A percentile compares a stretch with the other conserved stretches of the same genome.
These are phyloP conservation scores for Sula dactylatra DNA, from an alignment of 2,113 vertebrate genomes.

Conservation along the genomic window DNA sequence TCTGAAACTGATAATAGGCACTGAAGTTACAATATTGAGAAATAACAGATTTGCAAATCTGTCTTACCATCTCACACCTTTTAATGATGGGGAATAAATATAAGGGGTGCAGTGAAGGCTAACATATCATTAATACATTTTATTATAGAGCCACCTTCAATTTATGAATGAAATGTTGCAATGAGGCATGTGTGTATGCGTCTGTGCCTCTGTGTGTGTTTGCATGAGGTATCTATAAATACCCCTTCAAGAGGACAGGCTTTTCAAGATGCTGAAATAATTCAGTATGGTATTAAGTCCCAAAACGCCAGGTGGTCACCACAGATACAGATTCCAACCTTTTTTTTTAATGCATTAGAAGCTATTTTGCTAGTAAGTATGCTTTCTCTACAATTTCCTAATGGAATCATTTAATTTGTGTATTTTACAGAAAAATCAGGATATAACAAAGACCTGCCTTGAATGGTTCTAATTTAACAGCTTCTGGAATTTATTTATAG, in stretches of 20 bases:
- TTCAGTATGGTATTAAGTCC: not conserved
- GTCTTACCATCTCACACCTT: not conserved
- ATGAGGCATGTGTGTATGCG: not conserved
- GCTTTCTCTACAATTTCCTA: constrained; percentile 27
- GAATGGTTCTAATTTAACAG: constrained; percentile 48
- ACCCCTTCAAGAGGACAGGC: not conserved
- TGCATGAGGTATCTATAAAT: not conserved
- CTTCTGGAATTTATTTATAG: constrained; percentile 57
- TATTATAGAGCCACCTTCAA: not conserved
- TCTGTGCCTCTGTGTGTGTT: not conserved
- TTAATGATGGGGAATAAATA: not conserved
- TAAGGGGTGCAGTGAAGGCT: not conserved
- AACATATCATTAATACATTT: not conserved
- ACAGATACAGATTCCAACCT: not conserved
- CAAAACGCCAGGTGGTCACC: not conserved
- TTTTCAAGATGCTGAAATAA: not conserved
- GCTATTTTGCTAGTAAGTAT: not conserved
- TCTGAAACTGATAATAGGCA: not conserved
- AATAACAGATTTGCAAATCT: not conserved
- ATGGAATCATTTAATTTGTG: not conserved
- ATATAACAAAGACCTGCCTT: constrained; percentile 1
- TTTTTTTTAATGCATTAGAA: not conserved
- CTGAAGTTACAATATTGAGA: not conserved
- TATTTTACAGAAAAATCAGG: constrained; percentile 21
- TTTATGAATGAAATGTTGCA: not conserved